phyloP scores from a whole-genome alignment of 2,888 invertebrate genomes.

The Lepetodrilus schrolli region DNA sequence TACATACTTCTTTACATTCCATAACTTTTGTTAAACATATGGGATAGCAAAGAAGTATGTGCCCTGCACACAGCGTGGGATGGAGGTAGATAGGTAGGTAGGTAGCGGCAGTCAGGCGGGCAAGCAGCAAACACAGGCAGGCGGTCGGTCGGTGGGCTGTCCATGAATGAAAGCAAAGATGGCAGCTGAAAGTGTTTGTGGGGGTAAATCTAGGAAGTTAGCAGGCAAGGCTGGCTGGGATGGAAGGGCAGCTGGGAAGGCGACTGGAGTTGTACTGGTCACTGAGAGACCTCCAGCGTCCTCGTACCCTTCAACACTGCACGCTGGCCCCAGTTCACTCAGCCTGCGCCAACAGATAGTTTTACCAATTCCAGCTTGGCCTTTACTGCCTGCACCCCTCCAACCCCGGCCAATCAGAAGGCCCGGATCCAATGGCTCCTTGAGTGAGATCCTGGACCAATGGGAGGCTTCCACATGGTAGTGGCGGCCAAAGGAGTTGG shows the following conservation, averaged over 20 bases:
- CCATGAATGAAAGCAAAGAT: constrained; percentile 18
- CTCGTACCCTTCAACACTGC: constrained; percentile 40
- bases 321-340: constrained; percentile 45
- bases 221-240: background rate
- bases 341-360: constrained; percentile 57
- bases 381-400: constrained; percentile 53
- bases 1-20: constrained; percentile 96
- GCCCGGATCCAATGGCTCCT: constrained; percentile 34
- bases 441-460: constrained; percentile 44
- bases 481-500: constrained; percentile 45
- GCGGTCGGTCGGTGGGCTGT: background rate
- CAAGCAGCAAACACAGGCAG: background rate
- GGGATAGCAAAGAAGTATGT: constrained; percentile 97
- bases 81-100: constrained; percentile 1
- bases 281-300: constrained; percentile 28
- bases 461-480: constrained; percentile 43
- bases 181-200: constrained; percentile 24
- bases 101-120: no score
- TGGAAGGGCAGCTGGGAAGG: background rate
- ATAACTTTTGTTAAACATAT: constrained; percentile 85
- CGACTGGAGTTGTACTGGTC: constrained; percentile 9
- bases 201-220: background rate
- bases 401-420: constrained; percentile 61
- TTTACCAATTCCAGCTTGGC: constrained; percentile 69
- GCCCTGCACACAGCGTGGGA: constrained; percentile 79